Base-by-base conservation (phyloP, 2,113 vertebrate genomes). In the Syrmaticus mikado region DNA sequence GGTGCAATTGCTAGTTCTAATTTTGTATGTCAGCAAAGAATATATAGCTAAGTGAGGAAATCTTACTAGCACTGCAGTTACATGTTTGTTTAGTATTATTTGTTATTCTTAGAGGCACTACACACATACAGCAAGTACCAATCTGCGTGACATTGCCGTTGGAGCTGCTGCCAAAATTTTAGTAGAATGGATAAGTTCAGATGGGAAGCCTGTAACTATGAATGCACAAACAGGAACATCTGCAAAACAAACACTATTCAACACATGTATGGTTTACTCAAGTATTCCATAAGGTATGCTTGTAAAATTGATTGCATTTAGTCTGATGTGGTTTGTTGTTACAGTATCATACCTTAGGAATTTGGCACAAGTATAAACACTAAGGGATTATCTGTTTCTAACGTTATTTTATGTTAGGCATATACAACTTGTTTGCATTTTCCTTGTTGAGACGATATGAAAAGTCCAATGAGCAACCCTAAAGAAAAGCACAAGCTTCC, bases 91-190 rank as follows among this genome's bases (percentile, higher is more conserved):
- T 84, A 75, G 45, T 86, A 13, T 68, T 91, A 50, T 90, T 91
- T 87, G 40, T 94, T 96, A 50, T 53, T 91, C 73, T 90, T 93
- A 48, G 68, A 94, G 66, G n/a, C 70, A n/a, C 40, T 78, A 28
- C 19, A 48, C 38, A 25, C 60, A 40, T 15, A 65, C 15, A 91
- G 64, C 87, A 90, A 91, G 70, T 89, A 85, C 72, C 73, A 87
- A 73, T 92, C 46, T 0, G n/a, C 19, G 24, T 68, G 76, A 81
- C 66, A 90, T 13, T 65, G 73, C 61, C 53, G 45, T 48, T 85
- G 60, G 53, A 93, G 76, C 76, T 92, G 76, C 94, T 97, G 90
- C 93, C 93, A 95, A 88, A 78, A 55, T 89, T 88, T 91, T 92
- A 46, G 89, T 88, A 65, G 76, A 43, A 53, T 83, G n/a, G 64